A percentile compares a stretch with the other conserved stretches of the same genome.
These are phyloP conservation scores for Pyrochroa serraticornis DNA, from an alignment of 2,888 invertebrate genomes.

Conservation along the genomic window DNA sequence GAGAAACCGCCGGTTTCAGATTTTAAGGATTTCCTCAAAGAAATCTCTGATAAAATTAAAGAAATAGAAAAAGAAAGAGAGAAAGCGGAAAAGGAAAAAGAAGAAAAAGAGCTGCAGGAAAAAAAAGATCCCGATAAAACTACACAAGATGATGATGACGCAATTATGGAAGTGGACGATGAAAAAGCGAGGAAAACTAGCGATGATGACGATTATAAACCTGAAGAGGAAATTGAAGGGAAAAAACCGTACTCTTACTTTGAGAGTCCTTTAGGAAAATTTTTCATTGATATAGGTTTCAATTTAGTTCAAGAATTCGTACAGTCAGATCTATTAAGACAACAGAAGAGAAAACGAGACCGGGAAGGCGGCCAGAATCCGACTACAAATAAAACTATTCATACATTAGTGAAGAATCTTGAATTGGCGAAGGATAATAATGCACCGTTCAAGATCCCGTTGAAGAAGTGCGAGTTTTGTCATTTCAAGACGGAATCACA, in stretches of 20 bases:
- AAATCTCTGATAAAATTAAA: conserved; percentile 61
- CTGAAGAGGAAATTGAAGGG: conserved; percentile 46
- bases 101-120: conserved; percentile 55
- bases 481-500: conserved; percentile 88
- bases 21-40: conserved; percentile 74
- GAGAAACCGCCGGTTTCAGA: conserved; percentile 85
- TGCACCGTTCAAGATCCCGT: conserved; percentile 69
- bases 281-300: conserved; percentile 89
- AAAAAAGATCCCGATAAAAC: conserved; percentile 51
- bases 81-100: conserved; percentile 47
- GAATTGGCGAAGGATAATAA: conserved; percentile 87
- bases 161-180: conserved; percentile 34
- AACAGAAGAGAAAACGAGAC: conserved; percentile 84
- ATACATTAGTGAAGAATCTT: conserved; percentile 82
- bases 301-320: conserved; percentile 92
- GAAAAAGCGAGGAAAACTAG: conserved; percentile 60
- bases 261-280: conserved; percentile 85
- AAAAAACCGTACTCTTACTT: conserved; percentile 69
- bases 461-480: conserved; percentile 87
- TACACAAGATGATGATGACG: conserved; percentile 40
- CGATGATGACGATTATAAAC: conserved; percentile 63
- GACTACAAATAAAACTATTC: conserved; percentile 77
- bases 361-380: conserved; percentile 71
- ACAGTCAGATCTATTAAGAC: conserved; percentile 87
- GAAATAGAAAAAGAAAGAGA: conserved; percentile 47